These are phyloP conservation scores for Epizoanthus scotinus DNA, from an alignment of 92 coral and sea anemone species.

Conservation along the genomic window DNA sequence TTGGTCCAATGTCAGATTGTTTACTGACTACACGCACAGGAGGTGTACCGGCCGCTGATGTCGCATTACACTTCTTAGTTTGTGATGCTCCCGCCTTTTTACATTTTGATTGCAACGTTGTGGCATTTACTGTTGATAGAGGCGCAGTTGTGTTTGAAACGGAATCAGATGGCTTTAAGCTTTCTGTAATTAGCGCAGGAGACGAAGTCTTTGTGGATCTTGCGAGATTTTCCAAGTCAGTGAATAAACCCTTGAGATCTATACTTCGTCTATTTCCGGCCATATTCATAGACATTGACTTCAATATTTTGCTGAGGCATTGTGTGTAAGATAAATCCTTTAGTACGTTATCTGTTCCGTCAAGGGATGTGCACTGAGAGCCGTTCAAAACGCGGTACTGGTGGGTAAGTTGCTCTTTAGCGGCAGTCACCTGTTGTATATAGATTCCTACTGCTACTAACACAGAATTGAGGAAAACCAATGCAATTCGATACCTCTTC, in stretches of 20 bases:
- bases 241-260: slow-evolving; percentile 1
- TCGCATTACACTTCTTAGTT: not conserved
- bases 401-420: not conserved
- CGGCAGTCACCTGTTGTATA: slow-evolving; percentile 23
- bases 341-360: not conserved
- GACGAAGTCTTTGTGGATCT: slow-evolving; percentile 6
- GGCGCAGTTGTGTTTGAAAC: not conserved
- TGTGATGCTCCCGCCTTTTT: not conserved
- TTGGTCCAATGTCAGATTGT: not conserved
- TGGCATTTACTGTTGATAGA: not conserved
- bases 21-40: not conserved
- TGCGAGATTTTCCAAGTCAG: slow-evolving; percentile 17
- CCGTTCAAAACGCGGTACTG: not conserved
- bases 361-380: not conserved
- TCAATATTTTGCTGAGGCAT: slow-evolving; percentile 1
- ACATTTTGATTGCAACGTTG: not conserved
- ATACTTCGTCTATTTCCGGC: slow-evolving; percentile 4
- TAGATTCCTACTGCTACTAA: not conserved
- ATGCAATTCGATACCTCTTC: not conserved
- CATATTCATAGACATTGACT: not conserved
- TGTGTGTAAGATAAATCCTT: not conserved
- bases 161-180: not conserved
- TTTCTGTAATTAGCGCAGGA: not conserved
- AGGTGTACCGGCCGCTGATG: not conserved
- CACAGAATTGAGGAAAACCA: slow-evolving; percentile 20